A percentile compares a stretch with the other conserved stretches of the same genome.
Conservation (phyloP, 2,888 invertebrate genomes). For the Eupsilia transversa region DNA sequence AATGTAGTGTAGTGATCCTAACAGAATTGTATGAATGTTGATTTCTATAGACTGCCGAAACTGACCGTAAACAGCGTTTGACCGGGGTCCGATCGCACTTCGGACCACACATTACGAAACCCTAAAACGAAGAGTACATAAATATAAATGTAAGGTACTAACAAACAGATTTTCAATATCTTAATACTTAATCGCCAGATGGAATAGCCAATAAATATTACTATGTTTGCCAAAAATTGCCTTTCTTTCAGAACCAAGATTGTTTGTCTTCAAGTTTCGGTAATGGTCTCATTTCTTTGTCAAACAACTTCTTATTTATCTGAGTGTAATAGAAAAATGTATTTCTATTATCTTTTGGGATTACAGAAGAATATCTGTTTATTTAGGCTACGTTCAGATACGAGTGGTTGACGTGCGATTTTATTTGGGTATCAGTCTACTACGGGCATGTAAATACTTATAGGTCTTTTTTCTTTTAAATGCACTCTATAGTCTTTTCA, state of each 20-base stretch:
- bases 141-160: conserved; percentile 16
- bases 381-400: not conserved
- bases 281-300: conserved; percentile 55
- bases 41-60: too few species aligned
- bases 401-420: not conserved
- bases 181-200: conserved; percentile 36
- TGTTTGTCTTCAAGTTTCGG: conserved; percentile 56
- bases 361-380: conserved; percentile 11
- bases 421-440: not conserved
- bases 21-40: too few species aligned
- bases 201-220: conserved; percentile 30
- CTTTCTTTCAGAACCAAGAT: conserved; percentile 51
- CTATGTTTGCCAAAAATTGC: conserved; percentile 45
- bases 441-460: not conserved
- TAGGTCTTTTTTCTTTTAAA: not conserved
- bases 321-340: conserved; percentile 52
- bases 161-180: conserved; percentile 49
- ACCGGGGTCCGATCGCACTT: not conserved
- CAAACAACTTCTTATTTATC: conserved; percentile 55
- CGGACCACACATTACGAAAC: not conserved
- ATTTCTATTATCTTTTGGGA: conserved; percentile 35
- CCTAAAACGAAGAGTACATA: not conserved
- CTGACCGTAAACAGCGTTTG: not conserved
- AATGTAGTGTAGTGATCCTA: too few species aligned
- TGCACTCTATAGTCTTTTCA: not conserved